phyloP scores from a whole-genome alignment of 2,797 vertebrate genomes.

The Spheniscus humboldti region DNA sequence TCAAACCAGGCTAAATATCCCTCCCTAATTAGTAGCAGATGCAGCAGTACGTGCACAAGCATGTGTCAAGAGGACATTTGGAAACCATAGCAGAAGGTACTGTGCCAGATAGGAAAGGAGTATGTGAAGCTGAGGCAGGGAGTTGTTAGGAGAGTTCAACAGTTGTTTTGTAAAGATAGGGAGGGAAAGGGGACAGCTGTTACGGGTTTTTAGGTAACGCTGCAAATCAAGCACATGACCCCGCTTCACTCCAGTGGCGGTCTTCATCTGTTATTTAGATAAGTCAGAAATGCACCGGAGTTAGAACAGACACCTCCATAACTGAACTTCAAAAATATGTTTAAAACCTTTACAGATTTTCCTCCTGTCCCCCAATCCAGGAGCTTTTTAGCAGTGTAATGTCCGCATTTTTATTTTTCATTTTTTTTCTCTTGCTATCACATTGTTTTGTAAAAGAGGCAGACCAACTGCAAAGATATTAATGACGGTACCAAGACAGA shows the following conservation, averaged over 20 bases:
- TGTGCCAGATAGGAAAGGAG: constrained; percentile 54
- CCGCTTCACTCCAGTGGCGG: accelerated
- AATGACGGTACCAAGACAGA: neutral
- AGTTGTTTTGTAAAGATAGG: constrained; percentile 16
- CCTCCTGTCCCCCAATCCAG: neutral
- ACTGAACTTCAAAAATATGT: neutral
- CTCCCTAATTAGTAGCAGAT: constrained; percentile 66
- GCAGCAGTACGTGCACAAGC: constrained; percentile 24
- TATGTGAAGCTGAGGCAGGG: constrained; percentile 26
- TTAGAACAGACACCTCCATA: neutral
- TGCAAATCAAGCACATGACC: neutral
- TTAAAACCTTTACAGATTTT: neutral
- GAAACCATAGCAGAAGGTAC: constrained; percentile 36
- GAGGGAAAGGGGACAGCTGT: neutral
- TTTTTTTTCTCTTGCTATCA: neutral
- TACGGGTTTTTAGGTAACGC: neutral
- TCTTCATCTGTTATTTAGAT: neutral
- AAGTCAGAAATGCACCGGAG: neutral
- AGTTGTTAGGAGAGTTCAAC: constrained; percentile 7
- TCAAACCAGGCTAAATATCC: constrained; percentile 8
- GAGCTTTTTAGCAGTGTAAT: neutral
- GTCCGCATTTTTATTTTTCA: neutral
- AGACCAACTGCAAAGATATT: neutral
- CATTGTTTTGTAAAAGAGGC: neutral
- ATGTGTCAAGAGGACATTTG: constrained; percentile 39